These are phyloP conservation scores for Rousettus leschenaultii DNA, from an alignment of 2,113 vertebrate genomes.

Conservation along the genomic window DNA sequence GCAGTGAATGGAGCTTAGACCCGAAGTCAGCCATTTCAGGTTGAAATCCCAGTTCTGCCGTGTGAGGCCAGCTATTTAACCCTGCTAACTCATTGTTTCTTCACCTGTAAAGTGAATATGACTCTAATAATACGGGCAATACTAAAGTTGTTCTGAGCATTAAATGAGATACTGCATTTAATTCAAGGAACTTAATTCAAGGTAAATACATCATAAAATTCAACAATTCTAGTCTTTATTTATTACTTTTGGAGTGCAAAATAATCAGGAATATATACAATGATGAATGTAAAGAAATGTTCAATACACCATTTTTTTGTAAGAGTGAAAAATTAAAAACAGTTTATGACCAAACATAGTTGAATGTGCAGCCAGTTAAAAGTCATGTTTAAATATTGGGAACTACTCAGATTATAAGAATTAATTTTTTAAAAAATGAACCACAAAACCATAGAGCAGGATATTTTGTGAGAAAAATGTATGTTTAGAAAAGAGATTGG, in stretches of 20 bases:
- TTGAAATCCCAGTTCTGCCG: constrained; percentile 12
- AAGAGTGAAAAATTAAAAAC: not conserved
- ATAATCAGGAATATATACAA: not conserved
- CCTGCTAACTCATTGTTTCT: not conserved
- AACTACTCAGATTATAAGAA: not conserved
- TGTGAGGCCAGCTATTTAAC: not conserved
- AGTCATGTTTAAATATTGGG: not conserved
- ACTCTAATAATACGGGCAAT: not conserved
- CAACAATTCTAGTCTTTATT: not conserved
- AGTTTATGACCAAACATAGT: not conserved
- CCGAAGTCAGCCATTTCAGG: not conserved
- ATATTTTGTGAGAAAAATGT: not conserved
- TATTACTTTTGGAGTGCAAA: not conserved
- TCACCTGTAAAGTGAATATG: not conserved
- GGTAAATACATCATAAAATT: not conserved
- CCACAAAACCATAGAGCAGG: not conserved
- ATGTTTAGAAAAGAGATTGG: not conserved
- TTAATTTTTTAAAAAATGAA: constrained; percentile 6
- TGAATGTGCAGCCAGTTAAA: not conserved
- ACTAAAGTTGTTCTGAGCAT: not conserved
- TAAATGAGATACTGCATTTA: not conserved
- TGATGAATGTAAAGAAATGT: not conserved
- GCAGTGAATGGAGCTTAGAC: not conserved
- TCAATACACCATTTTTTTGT: not conserved
- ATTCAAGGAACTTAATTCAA: constrained; percentile 30